Conservation (phyloP, 2,888 invertebrate genomes). For the Neoitamus cyanurus region DNA sequence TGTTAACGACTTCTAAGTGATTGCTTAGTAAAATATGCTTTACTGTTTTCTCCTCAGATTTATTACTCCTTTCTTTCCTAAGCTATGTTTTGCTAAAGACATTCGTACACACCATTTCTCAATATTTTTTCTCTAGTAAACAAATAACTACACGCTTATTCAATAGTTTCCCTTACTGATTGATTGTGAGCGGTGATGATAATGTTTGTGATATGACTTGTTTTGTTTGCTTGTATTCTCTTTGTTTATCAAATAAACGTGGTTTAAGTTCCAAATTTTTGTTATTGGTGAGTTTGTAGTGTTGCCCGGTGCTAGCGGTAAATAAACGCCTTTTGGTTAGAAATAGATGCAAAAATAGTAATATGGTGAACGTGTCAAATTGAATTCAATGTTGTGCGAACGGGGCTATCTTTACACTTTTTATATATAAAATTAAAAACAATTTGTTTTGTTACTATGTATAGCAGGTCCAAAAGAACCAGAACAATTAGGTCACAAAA, state of each 20-base stretch:
- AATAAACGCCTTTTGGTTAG: too few species aligned
- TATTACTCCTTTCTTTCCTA: slow-evolving; percentile 6
- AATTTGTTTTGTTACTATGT: too few species aligned
- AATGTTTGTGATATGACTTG: slow-evolving; percentile 46
- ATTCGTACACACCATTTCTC: slow-evolving; percentile 9
- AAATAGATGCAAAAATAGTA: neutral
- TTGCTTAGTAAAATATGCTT: slow-evolving; percentile 12
- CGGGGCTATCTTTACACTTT: too few species aligned
- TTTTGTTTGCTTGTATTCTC: slow-evolving; percentile 10
- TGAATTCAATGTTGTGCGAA: too few species aligned
- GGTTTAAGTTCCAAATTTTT: neutral
- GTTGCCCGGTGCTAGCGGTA: neutral
- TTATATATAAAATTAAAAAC: too few species aligned
- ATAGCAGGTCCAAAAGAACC: too few species aligned
- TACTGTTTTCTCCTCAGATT: neutral
- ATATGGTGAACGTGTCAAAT: too few species aligned
- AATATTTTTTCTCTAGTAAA: slow-evolving; percentile 6
- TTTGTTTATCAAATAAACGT: neutral
- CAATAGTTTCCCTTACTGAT: slow-evolving; percentile 38
- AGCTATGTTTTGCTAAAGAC: neutral
- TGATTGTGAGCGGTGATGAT: slow-evolving; percentile 42
- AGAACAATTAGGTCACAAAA: too few species aligned
- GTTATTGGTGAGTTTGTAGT: neutral
- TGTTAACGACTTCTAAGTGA: slow-evolving; percentile 4
- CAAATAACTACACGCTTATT: slow-evolving; percentile 14